Conservation (phyloP, 2,113 vertebrate genomes). For the Ivindomyrus marchei region DNA sequence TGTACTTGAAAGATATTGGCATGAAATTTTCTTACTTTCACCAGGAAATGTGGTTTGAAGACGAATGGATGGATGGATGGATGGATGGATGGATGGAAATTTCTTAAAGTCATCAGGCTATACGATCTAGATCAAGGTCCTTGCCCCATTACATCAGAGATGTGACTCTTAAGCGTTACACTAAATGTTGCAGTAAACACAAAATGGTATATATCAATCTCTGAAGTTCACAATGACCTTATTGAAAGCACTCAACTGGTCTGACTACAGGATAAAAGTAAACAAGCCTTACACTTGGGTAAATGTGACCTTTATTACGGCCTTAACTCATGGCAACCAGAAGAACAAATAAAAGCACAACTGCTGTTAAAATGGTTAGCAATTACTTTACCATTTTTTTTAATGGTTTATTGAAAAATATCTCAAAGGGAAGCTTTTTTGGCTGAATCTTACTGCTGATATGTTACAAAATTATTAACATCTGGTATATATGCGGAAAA, state of each 20-base stretch:
- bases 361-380: constrained; percentile 69
- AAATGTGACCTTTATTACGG: not conserved
- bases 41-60: not conserved
- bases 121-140: not conserved
- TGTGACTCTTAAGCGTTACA: not conserved
- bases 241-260: not conserved
- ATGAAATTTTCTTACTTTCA: not conserved
- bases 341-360: constrained; percentile 34
- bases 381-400: constrained; percentile 67
- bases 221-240: not conserved
- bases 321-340: not conserved
- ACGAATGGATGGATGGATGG: not conserved
- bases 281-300: not conserved
- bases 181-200: not conserved
- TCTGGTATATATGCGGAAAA: constrained; percentile 64
- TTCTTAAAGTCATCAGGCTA: not conserved
- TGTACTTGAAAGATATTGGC: not conserved
- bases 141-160: not conserved
- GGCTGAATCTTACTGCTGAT: constrained; percentile 63
- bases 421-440: constrained; percentile 67
- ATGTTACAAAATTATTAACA: constrained; percentile 52
- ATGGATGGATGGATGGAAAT: not conserved
- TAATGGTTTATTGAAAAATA: constrained; percentile 69
- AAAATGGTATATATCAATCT: not conserved
- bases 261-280: not conserved